A percentile compares a stretch with the other conserved stretches of the same genome.
Conservation (phyloP, 2,888 invertebrate species). For the Apamea crenata region DNA sequence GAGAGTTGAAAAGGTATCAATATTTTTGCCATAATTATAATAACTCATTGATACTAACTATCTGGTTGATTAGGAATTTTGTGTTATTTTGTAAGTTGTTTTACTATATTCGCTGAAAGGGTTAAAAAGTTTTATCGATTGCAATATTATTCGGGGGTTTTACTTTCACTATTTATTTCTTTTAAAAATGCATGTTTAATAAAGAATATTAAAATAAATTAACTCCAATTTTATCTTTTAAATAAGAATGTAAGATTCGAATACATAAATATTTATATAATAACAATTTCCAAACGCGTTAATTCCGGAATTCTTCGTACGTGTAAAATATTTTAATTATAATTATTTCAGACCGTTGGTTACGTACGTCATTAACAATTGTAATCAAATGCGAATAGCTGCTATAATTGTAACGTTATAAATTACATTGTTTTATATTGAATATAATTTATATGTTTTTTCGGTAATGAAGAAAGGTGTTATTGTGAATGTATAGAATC, state of each 20-base stretch:
- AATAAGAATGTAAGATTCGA: not conserved
- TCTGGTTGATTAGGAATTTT: not conserved
- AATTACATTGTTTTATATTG: not conserved
- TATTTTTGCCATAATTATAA: not conserved
- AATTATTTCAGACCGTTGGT: constrained; percentile 25
- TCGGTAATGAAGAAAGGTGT: constrained; percentile 24
- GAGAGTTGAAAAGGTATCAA: not conserved
- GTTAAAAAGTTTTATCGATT: not conserved
- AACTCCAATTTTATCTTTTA: not conserved
- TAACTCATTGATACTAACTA: not conserved
- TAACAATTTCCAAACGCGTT: not conserved
- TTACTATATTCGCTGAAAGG: not conserved
- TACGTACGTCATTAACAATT: constrained; percentile 26
- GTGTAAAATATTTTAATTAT: constrained; percentile 4
- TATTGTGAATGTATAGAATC: constrained; percentile 21
- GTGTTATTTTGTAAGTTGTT: not conserved
- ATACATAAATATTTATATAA: not conserved
- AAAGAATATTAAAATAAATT: not conserved
- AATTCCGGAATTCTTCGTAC: not conserved
- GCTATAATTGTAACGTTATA: not conserved
- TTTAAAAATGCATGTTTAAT: not conserved
- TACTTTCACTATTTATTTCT: not conserved
- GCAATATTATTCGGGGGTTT: not conserved
- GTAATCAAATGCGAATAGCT: constrained; percentile 9
- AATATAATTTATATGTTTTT: not conserved